These are phyloP conservation scores for Bruchidius siliquastri DNA, from an alignment of 2,888 invertebrate species.

Conservation along the genomic window DNA sequence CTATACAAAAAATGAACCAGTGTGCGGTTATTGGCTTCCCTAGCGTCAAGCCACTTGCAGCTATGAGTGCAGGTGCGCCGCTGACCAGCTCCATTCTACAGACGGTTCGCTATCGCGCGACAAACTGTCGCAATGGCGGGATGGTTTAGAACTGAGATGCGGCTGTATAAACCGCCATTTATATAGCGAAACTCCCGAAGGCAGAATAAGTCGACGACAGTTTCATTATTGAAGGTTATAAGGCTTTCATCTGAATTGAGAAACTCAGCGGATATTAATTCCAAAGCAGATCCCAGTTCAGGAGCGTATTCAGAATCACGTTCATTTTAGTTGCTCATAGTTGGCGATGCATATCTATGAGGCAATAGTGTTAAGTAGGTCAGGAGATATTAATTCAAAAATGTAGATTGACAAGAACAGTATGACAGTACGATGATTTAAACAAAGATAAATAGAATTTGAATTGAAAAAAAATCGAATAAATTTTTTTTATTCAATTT, in stretches of 20 bases:
- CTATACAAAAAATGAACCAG: too few relatives aligned
- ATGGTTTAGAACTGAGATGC: background rate
- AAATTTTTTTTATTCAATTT: too few relatives aligned
- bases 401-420: too few relatives aligned
- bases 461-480: too few relatives aligned
- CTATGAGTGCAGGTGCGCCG: background rate
- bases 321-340: too few relatives aligned
- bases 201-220: background rate
- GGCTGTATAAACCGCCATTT: background rate
- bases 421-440: too few relatives aligned
- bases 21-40: too few relatives aligned
- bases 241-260: background rate
- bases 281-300: background rate
- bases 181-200: background rate
- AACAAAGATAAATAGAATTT: too few relatives aligned
- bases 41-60: too few relatives aligned
- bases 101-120: background rate
- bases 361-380: too few relatives aligned
- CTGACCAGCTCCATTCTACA: background rate
- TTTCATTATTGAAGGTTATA: background rate
- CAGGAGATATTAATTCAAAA: too few relatives aligned
- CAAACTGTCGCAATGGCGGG: background rate
- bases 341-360: too few relatives aligned
- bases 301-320: background rate
- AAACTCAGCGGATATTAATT: background rate